Evolutionary conservation across 2,113 vertebrate genomes (phyloP), one percentile per base, ranked within the genome.

Genomic region (Labrus mixtus): DNA sequence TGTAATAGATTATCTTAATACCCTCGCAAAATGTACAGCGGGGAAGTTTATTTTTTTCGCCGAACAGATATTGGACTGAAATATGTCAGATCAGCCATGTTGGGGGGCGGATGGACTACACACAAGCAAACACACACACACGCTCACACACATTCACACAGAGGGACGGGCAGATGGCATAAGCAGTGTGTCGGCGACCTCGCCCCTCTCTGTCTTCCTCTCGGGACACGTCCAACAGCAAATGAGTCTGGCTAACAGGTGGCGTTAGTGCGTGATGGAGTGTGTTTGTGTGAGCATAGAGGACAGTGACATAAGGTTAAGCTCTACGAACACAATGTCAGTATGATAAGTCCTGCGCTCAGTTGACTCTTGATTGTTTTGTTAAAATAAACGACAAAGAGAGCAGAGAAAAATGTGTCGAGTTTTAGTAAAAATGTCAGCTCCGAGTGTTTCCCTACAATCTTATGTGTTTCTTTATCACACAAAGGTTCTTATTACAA

Each of bases 81-180:
- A 82, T 39, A 79, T 83, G 76, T 72, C 60, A 23, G 68, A 73
- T 59, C 51, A 73, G 67, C 66, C 20, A 45, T 81, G 83, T 81
- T 85, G 62, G 19, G 69, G 87, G 45, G 62, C 65, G 66, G 41
- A 58, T 73, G 53, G 67, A 68, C 54, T 19, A 41, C 61, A 58
- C 51, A 37, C 62, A 65, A 71, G 55, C 45, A 76, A 51, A 54
- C 60, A 66, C 59, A 55, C 68, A 48, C 39, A 78, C 46, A 66
- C 37, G 73, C 63, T 36, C 68, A 48, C 41, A 46, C 23, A 53
- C 16, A 65, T 19, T n/a, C 29, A 53, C 54, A 57, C 50, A 64
- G n/a, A 79, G 62, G 6, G 23, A 29, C 59, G 79, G 81, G 83
- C 89, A 91, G 88, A 89, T 91, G 91, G 91, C 82, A 36, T 50